phyloP scores from a whole-genome alignment of 2,888 invertebrate species.

The Caenorhabditis uteleia region DNA sequence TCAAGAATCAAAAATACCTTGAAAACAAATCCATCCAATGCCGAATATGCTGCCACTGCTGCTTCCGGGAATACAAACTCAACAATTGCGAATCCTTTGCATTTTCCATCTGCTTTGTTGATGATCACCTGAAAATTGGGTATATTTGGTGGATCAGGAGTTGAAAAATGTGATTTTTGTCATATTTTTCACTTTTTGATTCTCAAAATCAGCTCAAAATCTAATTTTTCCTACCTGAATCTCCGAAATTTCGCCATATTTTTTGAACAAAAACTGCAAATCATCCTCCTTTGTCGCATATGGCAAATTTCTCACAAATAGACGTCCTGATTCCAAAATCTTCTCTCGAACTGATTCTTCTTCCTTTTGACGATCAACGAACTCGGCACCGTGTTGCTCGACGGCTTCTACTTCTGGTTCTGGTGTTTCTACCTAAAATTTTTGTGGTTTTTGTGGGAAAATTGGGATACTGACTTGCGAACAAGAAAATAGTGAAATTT shows the following conservation, averaged over 20 bases:
- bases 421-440: conserved; percentile 18
- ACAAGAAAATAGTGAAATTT: no score
- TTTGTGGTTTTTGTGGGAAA: neutral
- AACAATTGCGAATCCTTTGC: conserved; percentile 90
- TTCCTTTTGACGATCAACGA: conserved; percentile 20
- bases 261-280: conserved; percentile 81
- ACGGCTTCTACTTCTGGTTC: conserved; percentile 14
- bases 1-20: conserved; percentile 72
- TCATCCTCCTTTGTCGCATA: conserved; percentile 87
- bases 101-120: conserved; percentile 81
- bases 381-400: conserved; percentile 18
- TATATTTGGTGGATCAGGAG: neutral
- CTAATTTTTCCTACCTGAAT: conserved; percentile 77
- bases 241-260: conserved; percentile 65
- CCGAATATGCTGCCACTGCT: conserved; percentile 85
- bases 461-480: neutral
- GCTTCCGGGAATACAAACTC: conserved; percentile 94
- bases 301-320: conserved; percentile 88
- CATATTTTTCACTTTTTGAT: neutral
- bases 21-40: conserved; percentile 87
- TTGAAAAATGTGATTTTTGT: neutral
- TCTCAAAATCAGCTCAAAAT: neutral
- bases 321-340: conserved; percentile 79
- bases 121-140: conserved; percentile 80
- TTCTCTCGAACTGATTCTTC: conserved; percentile 46